A percentile compares a stretch with the other conserved stretches of the same genome.
Conservation (phyloP, 2,797 vertebrate species). For the Rachycentron canadum region DNA sequence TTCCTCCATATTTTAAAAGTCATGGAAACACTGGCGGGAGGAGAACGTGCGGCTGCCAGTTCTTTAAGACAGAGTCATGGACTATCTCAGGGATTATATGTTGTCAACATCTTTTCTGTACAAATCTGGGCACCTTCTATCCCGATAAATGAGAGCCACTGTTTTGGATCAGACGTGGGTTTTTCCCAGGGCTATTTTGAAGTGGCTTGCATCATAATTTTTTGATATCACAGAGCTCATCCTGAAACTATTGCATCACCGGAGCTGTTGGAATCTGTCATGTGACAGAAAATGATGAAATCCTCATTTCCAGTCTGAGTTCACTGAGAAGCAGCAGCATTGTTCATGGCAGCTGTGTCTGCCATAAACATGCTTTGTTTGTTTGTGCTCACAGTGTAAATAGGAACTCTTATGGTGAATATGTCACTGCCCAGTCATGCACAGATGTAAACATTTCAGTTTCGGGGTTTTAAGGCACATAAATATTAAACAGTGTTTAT, state of each 20-base stretch:
- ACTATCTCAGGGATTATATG: slow-evolving; percentile 20
- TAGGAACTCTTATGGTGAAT: slow-evolving; percentile 31
- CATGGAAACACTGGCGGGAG: slow-evolving; percentile 11
- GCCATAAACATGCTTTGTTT: slow-evolving; percentile 46
- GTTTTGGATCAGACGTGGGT: slow-evolving; percentile 24
- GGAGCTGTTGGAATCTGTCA: not conserved
- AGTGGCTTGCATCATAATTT: not conserved
- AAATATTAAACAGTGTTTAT: not conserved
- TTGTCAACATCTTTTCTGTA: slow-evolving; percentile 3
- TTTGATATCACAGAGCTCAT: slow-evolving; percentile 37
- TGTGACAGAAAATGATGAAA: not conserved
- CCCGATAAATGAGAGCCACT: slow-evolving; percentile 44
- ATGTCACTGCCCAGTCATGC: slow-evolving; percentile 12
- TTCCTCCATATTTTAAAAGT: slow-evolving; percentile 23
- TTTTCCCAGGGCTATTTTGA: slow-evolving; percentile 35
- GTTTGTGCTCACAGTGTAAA: slow-evolving; percentile 51
- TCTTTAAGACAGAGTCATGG: slow-evolving; percentile 8
- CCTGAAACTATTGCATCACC: slow-evolving; percentile 4
- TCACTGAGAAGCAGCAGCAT: not conserved
- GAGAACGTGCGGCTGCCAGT: slow-evolving; percentile 7
- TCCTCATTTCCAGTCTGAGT: not conserved
- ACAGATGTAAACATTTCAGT: slow-evolving; percentile 34
- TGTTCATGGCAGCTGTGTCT: slow-evolving; percentile 16
- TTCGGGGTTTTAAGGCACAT: not conserved
- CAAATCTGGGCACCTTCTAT: not conserved